Conservation (phyloP, 1,140 invertebrate species). For the Saxidomus purpurata region DNA sequence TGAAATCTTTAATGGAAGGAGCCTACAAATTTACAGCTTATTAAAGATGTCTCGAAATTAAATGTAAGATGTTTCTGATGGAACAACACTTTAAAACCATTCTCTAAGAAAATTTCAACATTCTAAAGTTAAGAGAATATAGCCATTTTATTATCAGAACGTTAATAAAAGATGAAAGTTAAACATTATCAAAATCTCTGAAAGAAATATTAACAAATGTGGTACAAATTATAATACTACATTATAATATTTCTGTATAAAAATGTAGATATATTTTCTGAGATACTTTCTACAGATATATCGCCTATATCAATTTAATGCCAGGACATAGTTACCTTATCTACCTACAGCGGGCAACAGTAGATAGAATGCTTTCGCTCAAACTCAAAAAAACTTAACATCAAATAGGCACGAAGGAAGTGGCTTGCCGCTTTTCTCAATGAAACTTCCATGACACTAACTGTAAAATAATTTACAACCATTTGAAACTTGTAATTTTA, state of each 20-base stretch:
- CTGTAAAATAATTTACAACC: conserved; percentile 38
- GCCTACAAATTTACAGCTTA: background rate
- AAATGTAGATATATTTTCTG: background rate
- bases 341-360: background rate
- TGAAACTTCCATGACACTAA: conserved; percentile 24
- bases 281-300: conserved; percentile 38
- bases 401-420: conserved; percentile 22
- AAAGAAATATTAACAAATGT: conserved; percentile 3
- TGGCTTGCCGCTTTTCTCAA: conserved; percentile 15
- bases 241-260: conserved; percentile 33
- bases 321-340: background rate
- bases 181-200: conserved; percentile 26
- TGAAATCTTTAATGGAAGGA: background rate
- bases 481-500: conserved; percentile 41
- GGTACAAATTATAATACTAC: conserved; percentile 20
- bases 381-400: background rate
- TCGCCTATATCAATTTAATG: background rate
- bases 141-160: conserved; percentile 36
- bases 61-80: conserved; percentile 16
- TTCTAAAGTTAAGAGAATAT: conserved; percentile 6
- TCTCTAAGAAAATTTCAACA: background rate
- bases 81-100: conserved; percentile 30
- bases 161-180: conserved; percentile 32
- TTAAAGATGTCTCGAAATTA: conserved; percentile 19
- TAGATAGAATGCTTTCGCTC: background rate